Evolutionary conservation across 1,140 invertebrate genomes (phyloP).

Genomic region (Acromyrmex heyeri): DNA sequence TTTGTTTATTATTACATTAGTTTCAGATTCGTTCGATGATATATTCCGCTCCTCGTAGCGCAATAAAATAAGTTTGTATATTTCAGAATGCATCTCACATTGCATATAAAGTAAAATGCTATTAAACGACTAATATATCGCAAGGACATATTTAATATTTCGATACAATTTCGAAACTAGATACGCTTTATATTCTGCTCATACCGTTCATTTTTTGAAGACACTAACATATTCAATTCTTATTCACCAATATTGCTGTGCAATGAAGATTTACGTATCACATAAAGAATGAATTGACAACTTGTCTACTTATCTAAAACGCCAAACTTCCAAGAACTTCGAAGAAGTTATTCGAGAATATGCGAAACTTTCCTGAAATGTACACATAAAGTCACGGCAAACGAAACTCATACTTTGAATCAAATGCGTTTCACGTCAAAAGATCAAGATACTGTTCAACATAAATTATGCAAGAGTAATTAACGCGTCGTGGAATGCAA

Average conservation of each 20-base stretch:
- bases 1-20: slow-evolving; percentile 40
- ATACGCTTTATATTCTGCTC: neutral
- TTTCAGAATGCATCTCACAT: slow-evolving; percentile 30
- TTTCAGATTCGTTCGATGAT: slow-evolving; percentile 34
- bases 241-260: neutral
- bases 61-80: slow-evolving; percentile 47
- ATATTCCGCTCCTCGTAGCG: slow-evolving; percentile 10
- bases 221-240: neutral
- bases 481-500: slow-evolving; percentile 10
- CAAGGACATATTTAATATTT: slow-evolving; percentile 37
- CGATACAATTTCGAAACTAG: neutral
- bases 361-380: slow-evolving; percentile 15
- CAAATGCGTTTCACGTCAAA: neutral
- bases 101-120: slow-evolving; percentile 43
- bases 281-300: slow-evolving; percentile 37
- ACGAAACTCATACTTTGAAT: neutral
- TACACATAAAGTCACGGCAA: slow-evolving; percentile 14
- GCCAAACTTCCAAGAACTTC: slow-evolving; percentile 37
- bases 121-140: slow-evolving; percentile 20
- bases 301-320: neutral
- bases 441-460: neutral
- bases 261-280: slow-evolving; percentile 17
- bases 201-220: neutral
- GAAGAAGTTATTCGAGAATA: neutral
- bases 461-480: neutral